phyloP scores from a whole-genome alignment of 1,140 invertebrate genomes.

The Mizuhopecten yessoensis region DNA sequence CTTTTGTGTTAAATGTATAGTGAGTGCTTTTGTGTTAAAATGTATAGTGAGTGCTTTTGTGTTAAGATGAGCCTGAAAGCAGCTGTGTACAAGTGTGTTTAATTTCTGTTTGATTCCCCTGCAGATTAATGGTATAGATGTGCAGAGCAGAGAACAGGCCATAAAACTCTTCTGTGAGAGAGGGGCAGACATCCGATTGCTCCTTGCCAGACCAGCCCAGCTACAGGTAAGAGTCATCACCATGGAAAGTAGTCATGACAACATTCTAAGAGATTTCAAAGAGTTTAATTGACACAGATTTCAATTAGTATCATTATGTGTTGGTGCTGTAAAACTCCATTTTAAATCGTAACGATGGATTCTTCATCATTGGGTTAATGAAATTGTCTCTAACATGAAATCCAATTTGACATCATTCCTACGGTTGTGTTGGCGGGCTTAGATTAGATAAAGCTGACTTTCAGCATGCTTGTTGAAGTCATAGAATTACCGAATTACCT shows the following conservation, averaged over 20 bases:
- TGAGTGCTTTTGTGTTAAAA: not conserved
- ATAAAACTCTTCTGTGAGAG: slow-evolving; percentile 84
- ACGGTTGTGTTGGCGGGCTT: not conserved
- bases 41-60: not conserved
- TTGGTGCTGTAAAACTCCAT: slow-evolving; percentile 24
- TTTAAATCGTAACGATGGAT: not conserved
- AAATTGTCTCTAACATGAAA: not conserved
- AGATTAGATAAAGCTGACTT: not conserved
- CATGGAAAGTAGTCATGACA: slow-evolving; percentile 3
- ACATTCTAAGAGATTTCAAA: slow-evolving; percentile 19
- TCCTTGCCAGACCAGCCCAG: slow-evolving; percentile 82
- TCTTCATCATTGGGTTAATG: slow-evolving; percentile 34
- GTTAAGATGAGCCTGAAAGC: too few species aligned
- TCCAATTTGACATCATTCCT: slow-evolving; percentile 10
- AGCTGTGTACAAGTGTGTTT: too few species aligned
- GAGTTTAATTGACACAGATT: slow-evolving; percentile 38
- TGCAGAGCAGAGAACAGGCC: slow-evolving; percentile 84
- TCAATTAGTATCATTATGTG: slow-evolving; percentile 39
- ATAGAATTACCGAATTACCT: slow-evolving; percentile 29
- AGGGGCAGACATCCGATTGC: slow-evolving; percentile 82
- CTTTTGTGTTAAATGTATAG: too few species aligned
- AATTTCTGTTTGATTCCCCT: slow-evolving; percentile 61
- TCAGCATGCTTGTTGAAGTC: not conserved
- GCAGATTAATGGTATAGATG: slow-evolving; percentile 85
- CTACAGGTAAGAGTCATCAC: slow-evolving; percentile 13